Base-by-base conservation (phyloP, 2,797 vertebrate genomes). In the Danio aesculapii region DNA sequence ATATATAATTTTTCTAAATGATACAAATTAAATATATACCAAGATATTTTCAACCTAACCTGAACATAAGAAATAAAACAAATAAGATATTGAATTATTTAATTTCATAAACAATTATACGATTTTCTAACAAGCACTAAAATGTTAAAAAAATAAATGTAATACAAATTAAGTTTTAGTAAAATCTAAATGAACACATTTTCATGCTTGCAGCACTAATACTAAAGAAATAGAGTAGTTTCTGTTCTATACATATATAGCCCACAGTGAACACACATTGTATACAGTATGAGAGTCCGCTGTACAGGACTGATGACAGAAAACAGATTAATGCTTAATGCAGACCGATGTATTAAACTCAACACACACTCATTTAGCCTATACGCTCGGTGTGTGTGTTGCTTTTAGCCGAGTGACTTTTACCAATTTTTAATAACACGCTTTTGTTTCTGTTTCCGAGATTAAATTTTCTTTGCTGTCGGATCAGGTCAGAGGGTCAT, bases 391-490 rank as follows among this genome's bases (percentile, higher is more conserved):
- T 16, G 17, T 30, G 49, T 44, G 76, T 14, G 53, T 2, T 17
- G 9, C 47, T 57, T 59, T 44, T 11, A 76, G 39, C 49, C n/a
- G 10, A 39, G 39, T 70, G 41, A 77, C 64, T 41, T 69, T 75
- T 69, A 50, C 47, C 49, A 12, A 78, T 81, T 77, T 87, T 86
- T 90, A 81, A 87, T 89, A 86, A 88, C 83, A 77, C 43, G 79
- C 41, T 79, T 85, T 88, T 87, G 88, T 85, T 91, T 81, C 68
- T 83, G 84, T 79, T 21, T 71, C 41, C 11, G 81, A 86, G 77
- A 86, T 89, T 85, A 89, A 90, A 89, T 89, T 90, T 80, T 85
- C 86, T 90, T 90, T 89, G 79, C 92, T 93, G 90, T 88, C 90
- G 82, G 61, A 90, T 93, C 84, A 3, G 84, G 89, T 92, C 88